A percentile compares a stretch with the other conserved stretches of the same genome.
Conservation (phyloP, 2,797 vertebrate species). For the Meriones psammophilus region DNA sequence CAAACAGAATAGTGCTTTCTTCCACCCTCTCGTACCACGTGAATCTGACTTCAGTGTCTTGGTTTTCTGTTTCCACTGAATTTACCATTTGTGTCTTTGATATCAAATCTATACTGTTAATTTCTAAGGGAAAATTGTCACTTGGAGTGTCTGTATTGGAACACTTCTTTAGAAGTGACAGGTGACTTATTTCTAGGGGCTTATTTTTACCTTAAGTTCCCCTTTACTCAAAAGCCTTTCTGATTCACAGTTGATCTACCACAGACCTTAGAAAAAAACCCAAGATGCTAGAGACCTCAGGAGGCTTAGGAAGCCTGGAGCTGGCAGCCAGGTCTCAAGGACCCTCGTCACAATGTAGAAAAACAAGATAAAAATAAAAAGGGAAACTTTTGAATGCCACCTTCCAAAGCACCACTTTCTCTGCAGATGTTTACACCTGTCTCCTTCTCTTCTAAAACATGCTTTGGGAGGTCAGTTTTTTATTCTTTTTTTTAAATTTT, state of each 20-base stretch:
- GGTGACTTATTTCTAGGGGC: no score
- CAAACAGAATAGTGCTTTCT: neutral
- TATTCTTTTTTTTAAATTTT: no score
- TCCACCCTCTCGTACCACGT: no score
- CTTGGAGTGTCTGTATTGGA: neutral
- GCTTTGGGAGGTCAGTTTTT: neutral
- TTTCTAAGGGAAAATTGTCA: constrained; percentile 27
- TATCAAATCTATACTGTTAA: constrained; percentile 8
- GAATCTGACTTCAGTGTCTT: no score
- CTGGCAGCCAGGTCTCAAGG: neutral
- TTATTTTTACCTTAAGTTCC: neutral
- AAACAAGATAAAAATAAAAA: neutral
- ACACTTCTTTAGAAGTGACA: neutral
- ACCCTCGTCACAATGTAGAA: neutral
- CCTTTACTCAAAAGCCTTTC: neutral
- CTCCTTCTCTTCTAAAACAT: neutral
- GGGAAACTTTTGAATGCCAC: neutral
- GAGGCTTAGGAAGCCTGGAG: neutral
- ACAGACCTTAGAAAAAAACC: neutral
- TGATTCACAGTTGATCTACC: neutral
- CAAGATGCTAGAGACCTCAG: neutral
- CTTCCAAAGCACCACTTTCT: neutral
- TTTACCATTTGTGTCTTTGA: neutral
- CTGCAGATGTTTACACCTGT: rapidly evolving
- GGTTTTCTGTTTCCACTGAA: neutral